Evolutionary conservation across 2,888 invertebrate genomes (phyloP), one percentile per base, ranked within the genome.

Genomic region (Campoletis raptor): DNA sequence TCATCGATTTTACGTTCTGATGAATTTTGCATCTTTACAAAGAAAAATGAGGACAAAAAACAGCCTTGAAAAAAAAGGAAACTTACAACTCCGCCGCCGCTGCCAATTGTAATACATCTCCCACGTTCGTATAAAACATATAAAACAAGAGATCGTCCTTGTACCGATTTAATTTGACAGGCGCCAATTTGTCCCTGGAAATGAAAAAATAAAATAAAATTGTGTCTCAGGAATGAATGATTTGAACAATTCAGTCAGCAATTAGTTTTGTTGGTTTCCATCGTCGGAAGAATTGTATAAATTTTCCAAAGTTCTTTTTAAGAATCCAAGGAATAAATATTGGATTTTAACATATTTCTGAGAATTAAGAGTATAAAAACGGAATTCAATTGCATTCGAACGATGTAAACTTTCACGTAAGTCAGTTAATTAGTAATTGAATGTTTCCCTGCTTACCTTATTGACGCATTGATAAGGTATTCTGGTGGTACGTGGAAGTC

Each of bases 111-210:
- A 99, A 96, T 92, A 98, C 97, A 96, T 99, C 99, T 92, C 99
- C 99, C 94, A 98, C 98, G 95, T 98, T 99, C 95, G 99, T 99
- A 96, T 99, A 99, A 96, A 99, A 99, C 95, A 99, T 97, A 96
- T 98, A 99, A 96, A 99, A 99, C 92, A 99, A 96, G 94, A 99
- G 96, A 95, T 99, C 99, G 95, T 99, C 99, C 95, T 99, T 99
- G 96, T 99, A 99, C 95, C 99, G 97, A 95, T 97, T 98, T 95
- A 99, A 96, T 95, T 99, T 98, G 95, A 99, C 96, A 92, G 98
- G 97, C 92, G 99, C 99, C 95, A 98, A 95, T 95, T 98, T 98
- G 95, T 98, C 98, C 96, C 98, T 97, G 92, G 72, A 95, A 95
- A 88, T 90, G 24, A 66, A 77, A 72, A 64, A 76, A n/a, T n/a